Base-by-base conservation (phyloP, 2,888 invertebrate genomes). In the Acholoe squamosa region DNA sequence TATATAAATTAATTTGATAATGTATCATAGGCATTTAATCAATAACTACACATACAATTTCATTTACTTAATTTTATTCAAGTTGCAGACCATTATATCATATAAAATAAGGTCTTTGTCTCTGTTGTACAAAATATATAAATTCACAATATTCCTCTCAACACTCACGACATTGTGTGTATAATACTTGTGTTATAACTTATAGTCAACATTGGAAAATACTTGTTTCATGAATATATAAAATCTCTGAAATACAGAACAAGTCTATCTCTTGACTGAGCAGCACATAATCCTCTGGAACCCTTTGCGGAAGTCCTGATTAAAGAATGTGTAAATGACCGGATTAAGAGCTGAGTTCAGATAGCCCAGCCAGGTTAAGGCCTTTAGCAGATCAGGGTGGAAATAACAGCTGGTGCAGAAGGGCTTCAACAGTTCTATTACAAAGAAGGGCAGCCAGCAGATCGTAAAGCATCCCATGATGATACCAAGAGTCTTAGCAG, bases 391-490 rank as follows among this genome's bases (percentile, higher is more conserved):
- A 19, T n/a, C 22, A 16, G 84, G 90, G 28, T 19, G 22, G 67
- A 94, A 7, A 94, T 94, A 80, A 93, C 92, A 19, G 98, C 97
- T 91, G 99, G 96, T 1, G 54, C 89, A 89, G 71, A 90, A 28
- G 22, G 90, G 90, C 19, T 71, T 33, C 12, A 90, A 25, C 61
- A 90, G 51, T n/a, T 99, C 99, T 92, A 99, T 96, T 86, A 98
- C 98, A 96, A 99, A 99, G 96, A 99, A 99, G 22, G 99, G 99
- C 92, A 99, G 96, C 98, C 98, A 98, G 96, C 98, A 98, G 93
- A 98, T 96, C 34, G 98, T 98, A 95, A 98, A 98, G 14, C 98
- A 98, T 94, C 98, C 98, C 98, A 98, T 98, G 92, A 98, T 98
- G 92, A 98, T 98, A 89, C 99, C 99, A 92, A 99, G 96, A 80